These are phyloP conservation scores for Danio albolineatus DNA, from an alignment of 2,797 vertebrate genomes.

Conservation along the genomic window DNA sequence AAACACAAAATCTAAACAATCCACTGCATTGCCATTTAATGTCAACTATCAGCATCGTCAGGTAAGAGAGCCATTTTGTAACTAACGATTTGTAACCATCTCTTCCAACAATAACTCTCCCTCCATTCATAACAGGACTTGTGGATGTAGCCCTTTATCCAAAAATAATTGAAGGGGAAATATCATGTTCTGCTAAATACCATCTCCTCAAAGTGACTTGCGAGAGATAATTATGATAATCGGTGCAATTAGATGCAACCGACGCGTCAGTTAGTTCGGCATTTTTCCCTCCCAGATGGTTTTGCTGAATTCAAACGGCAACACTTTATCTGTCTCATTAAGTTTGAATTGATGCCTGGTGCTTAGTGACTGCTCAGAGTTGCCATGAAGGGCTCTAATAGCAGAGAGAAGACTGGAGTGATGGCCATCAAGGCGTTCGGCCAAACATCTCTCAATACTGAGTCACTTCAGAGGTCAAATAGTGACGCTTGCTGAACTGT, in stretches of 20 bases:
- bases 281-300: neutral
- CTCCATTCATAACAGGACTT: neutral
- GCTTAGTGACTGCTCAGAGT: slow-evolving; percentile 1
- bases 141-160: neutral
- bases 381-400: slow-evolving; percentile 28
- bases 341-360: slow-evolving; percentile 25
- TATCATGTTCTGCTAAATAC: slow-evolving; percentile 19
- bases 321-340: slow-evolving; percentile 44
- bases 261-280: neutral
- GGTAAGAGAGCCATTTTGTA: neutral
- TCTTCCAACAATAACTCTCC: neutral
- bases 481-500: neutral
- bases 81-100: neutral
- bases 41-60: neutral
- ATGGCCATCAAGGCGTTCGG: neutral
- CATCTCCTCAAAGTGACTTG: slow-evolving; percentile 4
- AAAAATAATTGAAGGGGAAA: slow-evolving; percentile 2
- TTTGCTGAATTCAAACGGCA: slow-evolving; percentile 16
- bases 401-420: slow-evolving; percentile 10
- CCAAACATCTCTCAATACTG: slow-evolving; percentile 12
- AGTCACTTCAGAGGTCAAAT: slow-evolving; percentile 2
- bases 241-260: slow-evolving; percentile 35
- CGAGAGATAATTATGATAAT: slow-evolving; percentile 35
- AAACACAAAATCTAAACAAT: neutral
- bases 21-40: neutral